Evolutionary conservation across 35 echinoderm and acorn worm species (phyloP), one percentile per base, ranked within the genome.

Genomic region (Apostichopus californicus): DNA sequence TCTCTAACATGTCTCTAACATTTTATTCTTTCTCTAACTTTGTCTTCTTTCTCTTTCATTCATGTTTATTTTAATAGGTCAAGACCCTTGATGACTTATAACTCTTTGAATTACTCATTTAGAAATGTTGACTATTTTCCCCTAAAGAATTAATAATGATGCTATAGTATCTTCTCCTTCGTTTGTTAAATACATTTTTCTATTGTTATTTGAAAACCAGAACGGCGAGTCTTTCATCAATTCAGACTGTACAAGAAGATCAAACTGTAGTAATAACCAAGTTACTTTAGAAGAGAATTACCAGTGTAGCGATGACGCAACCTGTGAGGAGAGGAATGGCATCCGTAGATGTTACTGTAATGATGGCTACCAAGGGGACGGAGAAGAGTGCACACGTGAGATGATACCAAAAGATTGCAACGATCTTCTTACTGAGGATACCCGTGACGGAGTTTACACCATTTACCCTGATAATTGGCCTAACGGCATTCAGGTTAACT

Each of bases 231-330:
- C 71, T 73, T 73, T 18, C 20, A 18, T 73, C 6, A 73, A 73
- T n/a, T 22, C 20, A 22, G 71, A 73, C 71, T 73, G 71, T 22
- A 73, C 71, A 22, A 73, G 71, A n/a, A 17, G 71, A 73, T 73
- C 20, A 73, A 73, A 73, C 71, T 73, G 71, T 73, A 73, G 71
- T 18, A 73, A 22, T 18, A 73, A 73, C 71, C 64, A 68, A 13
- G 5, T 73, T 7, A 6, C 6, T 14, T 18, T 14, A 73, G 71
- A 73, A 73, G 71, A 73, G 3, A 73, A 18, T 73, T 73, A 73
- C 20, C 71, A 18, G 6, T 73, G 71, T n/a, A 73, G 71, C n/a
- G 71, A 73, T 73, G 71, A 73, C 71, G 71, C 71, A 73, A 73
- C 71, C 1, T 73, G 71, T 73, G 71, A n/a, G 24, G 71, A 73